These are phyloP conservation scores for Crambe crambe DNA, from an alignment of 37 sponge, comb jelly and placozoan species.

Conservation along the genomic window DNA sequence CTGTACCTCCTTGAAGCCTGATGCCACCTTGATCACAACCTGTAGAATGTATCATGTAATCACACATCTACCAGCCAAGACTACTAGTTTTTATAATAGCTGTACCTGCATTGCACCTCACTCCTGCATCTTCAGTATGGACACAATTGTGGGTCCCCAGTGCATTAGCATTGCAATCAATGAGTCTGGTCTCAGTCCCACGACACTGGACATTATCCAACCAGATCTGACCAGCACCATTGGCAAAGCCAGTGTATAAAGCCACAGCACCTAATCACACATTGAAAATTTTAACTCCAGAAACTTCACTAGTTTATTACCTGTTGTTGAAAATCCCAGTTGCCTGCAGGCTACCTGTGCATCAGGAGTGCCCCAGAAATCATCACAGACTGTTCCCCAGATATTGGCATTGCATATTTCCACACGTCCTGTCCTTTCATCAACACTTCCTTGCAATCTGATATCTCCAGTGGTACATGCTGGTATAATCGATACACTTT, in stretches of 20 bases:
- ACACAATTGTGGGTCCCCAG: neutral
- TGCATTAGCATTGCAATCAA: neutral
- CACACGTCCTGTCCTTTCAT: neutral
- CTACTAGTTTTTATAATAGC: too few relatives aligned
- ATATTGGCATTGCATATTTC: neutral
- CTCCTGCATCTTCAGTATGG: conserved; percentile 14
- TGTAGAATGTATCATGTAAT: too few relatives aligned
- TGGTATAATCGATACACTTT: too few relatives aligned
- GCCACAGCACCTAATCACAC: conserved; percentile 13
- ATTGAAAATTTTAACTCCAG: neutral
- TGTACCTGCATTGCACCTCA: too few relatives aligned
- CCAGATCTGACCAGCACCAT: conserved; percentile 35
- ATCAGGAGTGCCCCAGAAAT: neutral
- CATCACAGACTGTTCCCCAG: neutral
- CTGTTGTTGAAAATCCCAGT: neutral
- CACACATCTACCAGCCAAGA: too few relatives aligned
- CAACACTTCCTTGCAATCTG: neutral
- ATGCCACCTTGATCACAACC: too few relatives aligned
- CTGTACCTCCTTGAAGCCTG: too few relatives aligned
- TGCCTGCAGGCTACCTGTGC: neutral
- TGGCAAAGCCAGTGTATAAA: neutral
- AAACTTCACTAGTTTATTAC: too few relatives aligned
- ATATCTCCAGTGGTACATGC: neutral
- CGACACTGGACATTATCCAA: neutral
- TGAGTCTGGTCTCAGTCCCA: neutral